Conservation (phyloP, 1,140 invertebrate species). For the Steinernema khuongi region DNA sequence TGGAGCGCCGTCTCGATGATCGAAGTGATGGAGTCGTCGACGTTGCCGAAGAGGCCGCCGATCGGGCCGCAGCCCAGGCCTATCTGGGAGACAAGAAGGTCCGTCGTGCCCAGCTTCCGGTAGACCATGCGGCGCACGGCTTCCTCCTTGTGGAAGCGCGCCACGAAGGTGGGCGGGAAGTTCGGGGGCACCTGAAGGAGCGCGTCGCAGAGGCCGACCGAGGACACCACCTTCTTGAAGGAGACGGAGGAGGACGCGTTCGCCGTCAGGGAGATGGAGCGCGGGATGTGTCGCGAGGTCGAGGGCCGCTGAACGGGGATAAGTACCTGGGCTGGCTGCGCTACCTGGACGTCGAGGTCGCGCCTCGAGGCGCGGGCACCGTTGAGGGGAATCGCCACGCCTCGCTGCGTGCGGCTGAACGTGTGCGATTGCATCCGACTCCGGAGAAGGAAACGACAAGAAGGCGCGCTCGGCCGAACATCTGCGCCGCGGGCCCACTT, state of each 20-base stretch:
- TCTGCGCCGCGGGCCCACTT: too few relatives aligned
- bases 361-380: constrained; percentile 25
- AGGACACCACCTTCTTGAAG: neutral
- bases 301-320: constrained; percentile 21
- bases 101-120: constrained; percentile 64
- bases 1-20: constrained; percentile 70
- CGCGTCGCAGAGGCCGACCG: neutral
- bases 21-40: constrained; percentile 32
- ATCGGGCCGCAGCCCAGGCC: constrained; percentile 62
- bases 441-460: too few relatives aligned
- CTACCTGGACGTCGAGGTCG: constrained; percentile 15
- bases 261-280: constrained; percentile 33
- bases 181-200: constrained; percentile 17
- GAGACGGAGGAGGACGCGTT: neutral
- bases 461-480: too few relatives aligned
- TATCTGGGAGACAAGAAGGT: constrained; percentile 65
- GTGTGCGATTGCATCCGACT: constrained; percentile 39
- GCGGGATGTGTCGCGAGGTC: constrained; percentile 31
- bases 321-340: neutral
- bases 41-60: constrained; percentile 28
- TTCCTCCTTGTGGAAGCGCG: constrained; percentile 65
- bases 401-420: constrained; percentile 35
- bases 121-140: constrained; percentile 64
- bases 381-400: constrained; percentile 35
- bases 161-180: neutral